Conservation (phyloP, 2,888 invertebrate genomes). For the Loripinus fragilis region DNA sequence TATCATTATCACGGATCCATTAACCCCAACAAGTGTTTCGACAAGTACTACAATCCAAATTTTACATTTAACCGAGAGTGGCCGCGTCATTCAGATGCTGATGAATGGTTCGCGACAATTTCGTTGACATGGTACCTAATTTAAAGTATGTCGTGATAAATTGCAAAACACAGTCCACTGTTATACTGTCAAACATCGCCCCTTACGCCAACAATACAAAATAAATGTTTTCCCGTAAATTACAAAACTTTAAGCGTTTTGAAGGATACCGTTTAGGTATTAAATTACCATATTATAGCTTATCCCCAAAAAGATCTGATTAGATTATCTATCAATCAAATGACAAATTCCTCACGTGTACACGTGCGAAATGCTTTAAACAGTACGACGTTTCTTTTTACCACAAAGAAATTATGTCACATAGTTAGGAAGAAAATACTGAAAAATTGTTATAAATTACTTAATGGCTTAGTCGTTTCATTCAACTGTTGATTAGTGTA, state of each 20-base stretch:
- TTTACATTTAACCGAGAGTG: neutral
- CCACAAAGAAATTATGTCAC: no score
- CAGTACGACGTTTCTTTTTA: no score
- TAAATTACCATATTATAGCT: no score
- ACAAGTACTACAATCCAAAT: neutral
- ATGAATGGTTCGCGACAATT: neutral
- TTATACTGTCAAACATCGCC: neutral
- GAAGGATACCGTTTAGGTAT: no score
- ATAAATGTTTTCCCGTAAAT: neutral
- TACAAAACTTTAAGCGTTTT: neutral
- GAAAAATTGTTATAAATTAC: no score
- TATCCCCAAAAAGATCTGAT: no score
- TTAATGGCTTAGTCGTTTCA: no score
- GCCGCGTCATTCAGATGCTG: neutral
- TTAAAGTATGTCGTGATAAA: conserved; percentile 4
- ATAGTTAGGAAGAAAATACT: no score
- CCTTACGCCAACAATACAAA: neutral
- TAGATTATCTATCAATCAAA: no score
- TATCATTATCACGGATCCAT: neutral
- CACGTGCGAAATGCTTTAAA: no score
- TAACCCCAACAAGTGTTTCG: neutral
- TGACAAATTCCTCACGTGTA: no score
- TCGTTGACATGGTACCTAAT: conserved; percentile 1
- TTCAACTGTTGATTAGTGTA: no score
- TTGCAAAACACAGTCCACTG: neutral